These are phyloP conservation scores for Galemys pyrenaicus DNA, from an alignment of 2,113 vertebrate genomes.

Conservation along the genomic window DNA sequence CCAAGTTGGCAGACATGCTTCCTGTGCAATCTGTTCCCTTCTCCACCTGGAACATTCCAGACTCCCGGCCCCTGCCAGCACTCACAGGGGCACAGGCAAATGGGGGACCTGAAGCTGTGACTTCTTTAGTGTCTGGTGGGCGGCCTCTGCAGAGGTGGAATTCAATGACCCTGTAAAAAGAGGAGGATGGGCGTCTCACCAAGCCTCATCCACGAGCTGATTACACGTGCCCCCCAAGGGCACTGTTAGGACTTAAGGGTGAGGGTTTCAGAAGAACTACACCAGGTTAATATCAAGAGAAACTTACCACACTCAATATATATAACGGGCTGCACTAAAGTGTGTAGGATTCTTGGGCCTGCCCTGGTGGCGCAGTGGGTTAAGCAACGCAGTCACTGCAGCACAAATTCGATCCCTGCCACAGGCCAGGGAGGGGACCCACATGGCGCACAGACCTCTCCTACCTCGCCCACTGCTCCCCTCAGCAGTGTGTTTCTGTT, in stretches of 20 bases:
- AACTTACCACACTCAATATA: not conserved
- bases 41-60: not conserved
- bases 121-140: not conserved
- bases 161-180: not conserved
- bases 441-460: too few species aligned
- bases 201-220: not conserved
- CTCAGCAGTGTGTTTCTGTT: too few species aligned
- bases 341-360: conserved; percentile 27
- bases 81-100: not conserved
- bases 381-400: too few species aligned
- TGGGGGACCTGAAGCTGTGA: not conserved
- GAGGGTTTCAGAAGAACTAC: not conserved
- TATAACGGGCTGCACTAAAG: not conserved
- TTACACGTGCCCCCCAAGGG: not conserved
- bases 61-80: not conserved
- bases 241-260: not conserved
- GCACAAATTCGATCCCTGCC: too few species aligned
- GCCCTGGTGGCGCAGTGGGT: too few species aligned
- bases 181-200: not conserved
- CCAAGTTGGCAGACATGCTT: not conserved
- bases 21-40: not conserved
- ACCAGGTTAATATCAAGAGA: not conserved
- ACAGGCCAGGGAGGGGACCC: too few species aligned
- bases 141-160: not conserved
- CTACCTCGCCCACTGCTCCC: too few species aligned